Conservation (phyloP, 2,797 vertebrate species). For the Melanotaenia pygmaea region DNA sequence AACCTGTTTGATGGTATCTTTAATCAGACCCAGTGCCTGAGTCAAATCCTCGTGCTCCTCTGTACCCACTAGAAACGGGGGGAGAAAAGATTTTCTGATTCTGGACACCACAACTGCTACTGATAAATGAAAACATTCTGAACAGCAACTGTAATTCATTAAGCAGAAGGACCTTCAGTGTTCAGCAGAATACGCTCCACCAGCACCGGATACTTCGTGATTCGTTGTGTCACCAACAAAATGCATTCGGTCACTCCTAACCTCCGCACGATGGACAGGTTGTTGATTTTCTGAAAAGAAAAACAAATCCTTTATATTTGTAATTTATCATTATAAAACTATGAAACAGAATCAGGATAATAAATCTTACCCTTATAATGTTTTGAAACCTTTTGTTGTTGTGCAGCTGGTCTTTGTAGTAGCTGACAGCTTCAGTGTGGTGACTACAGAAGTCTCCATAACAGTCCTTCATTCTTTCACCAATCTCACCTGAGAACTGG, state of each 20-base stretch:
- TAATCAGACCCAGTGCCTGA: constrained; percentile 88
- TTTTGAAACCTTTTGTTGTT: constrained; percentile 96
- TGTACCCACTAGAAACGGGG: constrained; percentile 79
- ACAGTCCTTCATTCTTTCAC: constrained; percentile 90
- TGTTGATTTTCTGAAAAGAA: constrained; percentile 88
- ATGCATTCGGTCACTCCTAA: constrained; percentile 93
- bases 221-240: constrained; percentile 95
- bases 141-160: neutral
- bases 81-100: neutral
- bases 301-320: constrained; percentile 1
- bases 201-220: constrained; percentile 96
- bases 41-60: constrained; percentile 89
- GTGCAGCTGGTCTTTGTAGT: constrained; percentile 92
- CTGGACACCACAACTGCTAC: neutral
- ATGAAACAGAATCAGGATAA: neutral
- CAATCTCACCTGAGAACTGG: constrained; percentile 94
- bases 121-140: neutral
- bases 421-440: constrained; percentile 89
- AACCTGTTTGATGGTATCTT: constrained; percentile 88
- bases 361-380: constrained; percentile 88
- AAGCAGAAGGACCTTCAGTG: constrained; percentile 87
- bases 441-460: constrained; percentile 92
- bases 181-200: constrained; percentile 93
- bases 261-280: constrained; percentile 88
- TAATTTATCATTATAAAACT: neutral